Conservation (phyloP, 2,113 vertebrate species). For the Ellobius talpinus region DNA sequence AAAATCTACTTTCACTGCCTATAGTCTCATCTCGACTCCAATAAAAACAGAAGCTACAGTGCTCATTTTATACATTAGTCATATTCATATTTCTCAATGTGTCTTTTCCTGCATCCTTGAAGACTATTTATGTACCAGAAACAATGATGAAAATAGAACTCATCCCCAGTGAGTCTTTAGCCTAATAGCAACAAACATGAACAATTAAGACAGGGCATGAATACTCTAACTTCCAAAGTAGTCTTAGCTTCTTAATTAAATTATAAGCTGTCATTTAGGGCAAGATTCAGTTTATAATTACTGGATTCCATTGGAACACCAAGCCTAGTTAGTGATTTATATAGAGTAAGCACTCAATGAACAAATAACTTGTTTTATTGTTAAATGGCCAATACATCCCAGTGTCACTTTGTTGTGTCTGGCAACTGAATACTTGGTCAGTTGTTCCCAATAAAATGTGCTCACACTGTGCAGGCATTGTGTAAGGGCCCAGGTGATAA, state of each 20-base stretch:
- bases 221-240: not conserved
- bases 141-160: not conserved
- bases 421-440: not conserved
- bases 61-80: not conserved
- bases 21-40: not conserved
- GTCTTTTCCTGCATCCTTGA: not conserved
- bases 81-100: not conserved
- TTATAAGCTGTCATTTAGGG: not conserved
- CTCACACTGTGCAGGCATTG: not conserved
- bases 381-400: not conserved
- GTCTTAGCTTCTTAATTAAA: conserved; percentile 17
- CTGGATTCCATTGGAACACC: not conserved
- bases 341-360: conserved; percentile 43
- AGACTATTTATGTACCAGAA: not conserved
- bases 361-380: not conserved
- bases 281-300: conserved; percentile 14
- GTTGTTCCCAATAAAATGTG: conserved; percentile 23
- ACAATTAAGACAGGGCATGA: not conserved
- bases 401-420: not conserved
- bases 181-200: not conserved
- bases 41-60: not conserved
- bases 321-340: not conserved
- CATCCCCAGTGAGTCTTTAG: not conserved
- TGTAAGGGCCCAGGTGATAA: conserved; percentile 12
- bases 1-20: not conserved